Conservation (phyloP, 2,797 vertebrate species). For the Manis javanica region DNA sequence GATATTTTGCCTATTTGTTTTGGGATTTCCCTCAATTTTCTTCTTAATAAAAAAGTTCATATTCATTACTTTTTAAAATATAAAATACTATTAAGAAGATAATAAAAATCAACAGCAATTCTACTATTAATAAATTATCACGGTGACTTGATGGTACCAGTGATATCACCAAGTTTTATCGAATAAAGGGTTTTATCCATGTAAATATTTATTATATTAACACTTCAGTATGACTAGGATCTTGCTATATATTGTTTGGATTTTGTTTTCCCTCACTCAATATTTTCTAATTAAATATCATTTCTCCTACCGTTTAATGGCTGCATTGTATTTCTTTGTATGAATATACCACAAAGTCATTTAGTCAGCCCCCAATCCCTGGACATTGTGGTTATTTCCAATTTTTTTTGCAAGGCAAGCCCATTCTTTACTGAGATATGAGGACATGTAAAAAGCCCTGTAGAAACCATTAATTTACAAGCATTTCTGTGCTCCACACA, state of each 20-base stretch:
- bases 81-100: slow-evolving; percentile 25
- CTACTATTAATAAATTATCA: neutral
- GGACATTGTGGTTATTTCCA: neutral
- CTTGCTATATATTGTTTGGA: neutral
- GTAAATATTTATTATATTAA: neutral
- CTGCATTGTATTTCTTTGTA: neutral
- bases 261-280: neutral
- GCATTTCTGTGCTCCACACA: neutral
- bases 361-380: neutral
- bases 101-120: slow-evolving; percentile 6
- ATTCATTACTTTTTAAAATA: slow-evolving; percentile 39
- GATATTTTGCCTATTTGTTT: neutral
- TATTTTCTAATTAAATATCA: neutral
- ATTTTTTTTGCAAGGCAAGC: neutral
- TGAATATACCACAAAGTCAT: neutral
- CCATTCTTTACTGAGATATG: too few relatives aligned
- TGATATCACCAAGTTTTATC: too few relatives aligned
- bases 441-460: neutral
- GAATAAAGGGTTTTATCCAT: neutral
- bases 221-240: neutral
- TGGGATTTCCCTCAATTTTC: neutral
- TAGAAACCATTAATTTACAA: neutral
- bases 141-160: neutral
- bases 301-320: neutral
- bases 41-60: neutral